A percentile compares a stretch with the other conserved stretches of the same genome.
Conservation (phyloP, 2,888 invertebrate genomes). For the Acleris cristana region DNA sequence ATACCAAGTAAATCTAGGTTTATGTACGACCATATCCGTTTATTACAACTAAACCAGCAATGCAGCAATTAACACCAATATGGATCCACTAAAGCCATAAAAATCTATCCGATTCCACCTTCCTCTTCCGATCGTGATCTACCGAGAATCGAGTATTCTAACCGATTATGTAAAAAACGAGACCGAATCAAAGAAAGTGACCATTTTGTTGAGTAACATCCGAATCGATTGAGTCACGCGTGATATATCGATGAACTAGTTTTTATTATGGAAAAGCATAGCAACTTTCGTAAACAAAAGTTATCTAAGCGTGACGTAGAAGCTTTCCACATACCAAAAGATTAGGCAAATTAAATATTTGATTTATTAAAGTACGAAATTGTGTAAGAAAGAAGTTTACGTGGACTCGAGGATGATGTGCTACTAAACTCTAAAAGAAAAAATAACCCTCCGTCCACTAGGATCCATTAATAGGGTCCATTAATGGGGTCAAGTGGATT, state of each 20-base stretch:
- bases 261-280: slow-evolving; percentile 20
- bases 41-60: not conserved
- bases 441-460: too few relatives aligned
- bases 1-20: not conserved
- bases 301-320: slow-evolving; percentile 7
- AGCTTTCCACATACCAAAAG: slow-evolving; percentile 16
- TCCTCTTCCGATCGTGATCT: slow-evolving; percentile 38
- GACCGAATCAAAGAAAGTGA: slow-evolving; percentile 37
- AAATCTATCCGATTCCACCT: slow-evolving; percentile 18
- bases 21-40: not conserved
- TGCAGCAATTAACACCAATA: slow-evolving; percentile 34
- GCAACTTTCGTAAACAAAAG: slow-evolving; percentile 17
- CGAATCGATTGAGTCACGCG: slow-evolving; percentile 32
- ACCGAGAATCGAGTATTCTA: slow-evolving; percentile 36
- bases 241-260: slow-evolving; percentile 34
- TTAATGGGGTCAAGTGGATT: too few relatives aligned
- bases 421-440: too few relatives aligned
- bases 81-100: slow-evolving; percentile 21
- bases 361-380: too few relatives aligned
- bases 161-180: slow-evolving; percentile 42
- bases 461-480: too few relatives aligned
- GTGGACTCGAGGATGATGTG: too few relatives aligned
- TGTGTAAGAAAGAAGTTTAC: too few relatives aligned
- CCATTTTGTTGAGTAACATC: slow-evolving; percentile 38
- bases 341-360: too few relatives aligned